These are phyloP conservation scores for Cynopterus brachyotis DNA, from an alignment of 2,113 vertebrate genomes.

Conservation along the genomic window DNA sequence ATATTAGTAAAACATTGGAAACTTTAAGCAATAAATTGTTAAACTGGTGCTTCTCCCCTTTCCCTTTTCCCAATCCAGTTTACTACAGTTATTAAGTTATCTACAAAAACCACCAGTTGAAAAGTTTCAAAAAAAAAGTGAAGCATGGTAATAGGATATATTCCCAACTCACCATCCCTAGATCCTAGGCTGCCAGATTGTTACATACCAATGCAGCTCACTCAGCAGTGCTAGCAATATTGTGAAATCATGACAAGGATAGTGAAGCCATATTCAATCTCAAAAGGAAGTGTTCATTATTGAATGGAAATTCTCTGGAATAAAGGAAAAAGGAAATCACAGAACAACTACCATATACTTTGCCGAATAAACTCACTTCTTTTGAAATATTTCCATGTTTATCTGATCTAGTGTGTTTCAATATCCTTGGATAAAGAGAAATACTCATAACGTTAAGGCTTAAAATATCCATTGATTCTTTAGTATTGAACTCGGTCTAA, in stretches of 20 bases:
- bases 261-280: background rate
- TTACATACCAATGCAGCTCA: background rate
- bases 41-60: background rate
- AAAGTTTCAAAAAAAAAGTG: background rate
- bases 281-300: background rate
- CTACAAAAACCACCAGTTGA: background rate
- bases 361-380: background rate
- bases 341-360: background rate
- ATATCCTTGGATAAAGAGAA: background rate
- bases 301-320: background rate
- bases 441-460: background rate
- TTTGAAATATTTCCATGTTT: background rate
- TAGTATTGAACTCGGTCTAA: background rate
- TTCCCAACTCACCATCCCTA: too few species aligned
- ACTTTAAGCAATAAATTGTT: background rate
- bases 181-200: background rate
- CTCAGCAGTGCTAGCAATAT: accelerated
- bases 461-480: background rate
- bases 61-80: background rate
- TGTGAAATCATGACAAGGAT: too few species aligned
- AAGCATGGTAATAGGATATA: too few species aligned
- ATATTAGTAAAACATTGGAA: background rate
- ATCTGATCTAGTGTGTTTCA: background rate
- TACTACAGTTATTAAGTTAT: background rate
- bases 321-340: background rate